phyloP scores from a whole-genome alignment of 2,113 vertebrate species.

The Antennarius striatus region DNA sequence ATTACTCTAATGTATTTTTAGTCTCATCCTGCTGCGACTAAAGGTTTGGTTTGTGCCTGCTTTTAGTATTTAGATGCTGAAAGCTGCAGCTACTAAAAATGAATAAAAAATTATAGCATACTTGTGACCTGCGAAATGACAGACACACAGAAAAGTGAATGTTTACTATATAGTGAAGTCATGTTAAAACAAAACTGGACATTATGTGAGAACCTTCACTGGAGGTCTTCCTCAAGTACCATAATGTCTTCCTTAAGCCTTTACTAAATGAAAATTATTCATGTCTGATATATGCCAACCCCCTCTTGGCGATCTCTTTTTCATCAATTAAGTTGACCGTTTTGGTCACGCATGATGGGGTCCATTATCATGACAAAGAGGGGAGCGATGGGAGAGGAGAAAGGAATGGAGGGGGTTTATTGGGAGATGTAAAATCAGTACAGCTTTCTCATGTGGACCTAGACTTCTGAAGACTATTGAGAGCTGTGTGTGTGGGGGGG shows the following conservation, averaged over 20 bases:
- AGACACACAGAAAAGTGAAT: too few relatives aligned
- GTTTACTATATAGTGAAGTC: background rate
- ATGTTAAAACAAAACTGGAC: slow-evolving; percentile 2
- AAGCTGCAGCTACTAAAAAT: too few relatives aligned
- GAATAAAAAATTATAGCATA: too few relatives aligned
- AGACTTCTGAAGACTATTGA: background rate
- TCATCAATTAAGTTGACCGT: slow-evolving; percentile 64
- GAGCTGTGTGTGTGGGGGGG: slow-evolving; percentile 5
- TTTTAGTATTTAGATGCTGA: too few relatives aligned
- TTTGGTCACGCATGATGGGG: slow-evolving; percentile 58
- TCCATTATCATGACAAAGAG: slow-evolving; percentile 69
- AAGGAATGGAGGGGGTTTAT: slow-evolving; percentile 1
- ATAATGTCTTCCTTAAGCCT: slow-evolving; percentile 30
- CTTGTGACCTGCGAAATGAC: too few relatives aligned
- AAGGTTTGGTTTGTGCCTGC: too few relatives aligned
- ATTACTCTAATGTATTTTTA: too few relatives aligned
- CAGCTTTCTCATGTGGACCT: slow-evolving; percentile 53
- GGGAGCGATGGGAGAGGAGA: slow-evolving; percentile 32
- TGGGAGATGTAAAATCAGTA: slow-evolving; percentile 26
- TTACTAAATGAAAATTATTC: slow-evolving; percentile 33
- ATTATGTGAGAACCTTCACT: background rate
- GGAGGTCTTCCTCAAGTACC: slow-evolving; percentile 6
- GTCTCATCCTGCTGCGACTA: too few relatives aligned
- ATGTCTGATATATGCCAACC: slow-evolving; percentile 51
- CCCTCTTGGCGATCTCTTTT: slow-evolving; percentile 54